Evolutionary conservation across 2,888 invertebrate species (phyloP), one percentile per base, ranked within the genome.

Genomic region (Dasysyrphus albostriatus): DNA sequence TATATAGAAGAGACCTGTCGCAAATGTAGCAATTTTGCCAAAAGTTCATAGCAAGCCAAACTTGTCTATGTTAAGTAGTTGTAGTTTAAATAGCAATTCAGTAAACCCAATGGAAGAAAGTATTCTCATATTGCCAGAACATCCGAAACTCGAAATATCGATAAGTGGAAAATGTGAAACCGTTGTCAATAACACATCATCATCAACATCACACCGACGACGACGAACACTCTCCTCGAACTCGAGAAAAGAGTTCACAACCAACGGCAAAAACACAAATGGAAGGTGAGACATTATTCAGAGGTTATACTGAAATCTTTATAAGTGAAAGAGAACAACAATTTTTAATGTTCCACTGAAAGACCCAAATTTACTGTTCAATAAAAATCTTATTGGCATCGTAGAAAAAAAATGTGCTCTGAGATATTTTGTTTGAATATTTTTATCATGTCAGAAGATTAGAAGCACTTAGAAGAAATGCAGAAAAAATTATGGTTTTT

Each of bases 201-300:
- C 89, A 88, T 24, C 24, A 24, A 54, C 89, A 88, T 88, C 89
- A 84, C 89, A 90, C 83, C 89, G 91, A 80, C 90, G 92, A 47
- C 89, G 91, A 42, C 91, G 92, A 44, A 91, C 90, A 39, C 90
- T 91, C 56, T 92, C 92, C 59, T 90, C 91, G 14, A 91, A 91
- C 88, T 90, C 90, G 34, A 90, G 89, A 85, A 91, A 90, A 73
- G 91, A 92, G 49, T 82, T 88, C 10, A 58, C 70, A 29, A 51
- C 89, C 14, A 90, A 89, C 85, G 83, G 89, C 16, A 91, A 91
- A 83, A 90, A 89, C 79, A 82, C 89, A 59, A 91, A 90, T 82
- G 90, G 89, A 89, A 91, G 90, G 91, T 92, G 88, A 77, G 24
- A 2, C 24, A 24, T 24, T 24, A 24, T 2, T 24, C 24, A 24